phyloP scores from a whole-genome alignment of 2,113 vertebrate genomes.

The Tympanuchus pallidicinctus region DNA sequence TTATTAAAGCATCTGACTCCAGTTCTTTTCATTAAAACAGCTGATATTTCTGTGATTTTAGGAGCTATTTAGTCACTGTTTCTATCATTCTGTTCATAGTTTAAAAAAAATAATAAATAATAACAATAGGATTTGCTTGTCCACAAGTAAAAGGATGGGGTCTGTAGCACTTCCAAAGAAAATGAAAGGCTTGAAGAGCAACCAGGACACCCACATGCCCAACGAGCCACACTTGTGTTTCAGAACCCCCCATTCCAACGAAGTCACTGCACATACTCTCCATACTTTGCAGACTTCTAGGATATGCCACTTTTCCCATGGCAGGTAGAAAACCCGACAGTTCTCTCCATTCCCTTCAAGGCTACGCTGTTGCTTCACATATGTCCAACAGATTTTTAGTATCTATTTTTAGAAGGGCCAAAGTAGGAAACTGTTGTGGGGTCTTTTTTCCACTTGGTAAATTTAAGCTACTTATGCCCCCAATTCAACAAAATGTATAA shows the following conservation, averaged over 20 bases:
- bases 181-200: not conserved
- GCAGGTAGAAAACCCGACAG: constrained; percentile 38
- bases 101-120: not conserved
- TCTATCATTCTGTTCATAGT: not conserved
- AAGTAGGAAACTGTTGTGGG: constrained; percentile 9
- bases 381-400: constrained; percentile 61
- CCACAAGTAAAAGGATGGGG: not conserved
- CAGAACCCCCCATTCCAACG: not conserved
- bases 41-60: not conserved
- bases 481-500: constrained; percentile 38
- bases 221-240: not conserved
- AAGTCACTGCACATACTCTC: not conserved
- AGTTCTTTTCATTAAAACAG: not conserved
- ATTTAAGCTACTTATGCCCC: constrained; percentile 33
- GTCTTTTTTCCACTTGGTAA: constrained; percentile 20
- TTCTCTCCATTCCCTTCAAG: not conserved
- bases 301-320: not conserved
- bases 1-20: not conserved
- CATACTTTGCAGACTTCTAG: not conserved
- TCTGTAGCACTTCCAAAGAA: not conserved
- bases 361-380: constrained; percentile 23
- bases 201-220: not conserved
- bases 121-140: not conserved
- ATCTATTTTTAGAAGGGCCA: constrained; percentile 58
- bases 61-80: not conserved